phyloP scores from a whole-genome alignment of 1,140 invertebrate species.

The Mactra quadrangularis region DNA sequence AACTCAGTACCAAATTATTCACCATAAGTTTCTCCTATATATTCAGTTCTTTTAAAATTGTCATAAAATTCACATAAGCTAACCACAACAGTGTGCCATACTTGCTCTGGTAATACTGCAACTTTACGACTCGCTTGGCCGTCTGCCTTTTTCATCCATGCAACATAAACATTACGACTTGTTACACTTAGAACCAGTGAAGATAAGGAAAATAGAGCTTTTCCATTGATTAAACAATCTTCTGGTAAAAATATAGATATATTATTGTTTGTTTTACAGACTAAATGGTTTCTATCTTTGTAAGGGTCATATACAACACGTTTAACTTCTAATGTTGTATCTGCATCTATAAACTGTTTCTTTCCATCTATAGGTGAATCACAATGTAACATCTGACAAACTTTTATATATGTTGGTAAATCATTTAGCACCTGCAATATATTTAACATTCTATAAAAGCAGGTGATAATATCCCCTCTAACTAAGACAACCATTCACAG shows the following conservation, averaged over 20 bases:
- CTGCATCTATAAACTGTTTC: background rate
- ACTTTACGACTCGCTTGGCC: background rate
- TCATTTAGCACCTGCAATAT: slow-evolving; percentile 11
- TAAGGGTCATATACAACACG: background rate
- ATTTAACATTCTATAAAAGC: too few species aligned
- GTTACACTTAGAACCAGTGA: background rate
- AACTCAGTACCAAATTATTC: background rate
- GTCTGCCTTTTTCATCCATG: background rate
- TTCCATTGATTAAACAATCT: slow-evolving; percentile 18
- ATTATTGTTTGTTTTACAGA: background rate
- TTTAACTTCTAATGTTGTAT: background rate
- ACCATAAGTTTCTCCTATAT: background rate
- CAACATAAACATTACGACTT: background rate
- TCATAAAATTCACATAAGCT: background rate
- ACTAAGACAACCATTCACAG: too few species aligned
- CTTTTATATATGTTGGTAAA: slow-evolving; percentile 7
- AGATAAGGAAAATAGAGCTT: background rate
- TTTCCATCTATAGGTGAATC: background rate
- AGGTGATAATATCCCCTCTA: too few species aligned
- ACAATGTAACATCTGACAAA: background rate
- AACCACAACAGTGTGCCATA: background rate
- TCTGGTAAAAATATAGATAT: background rate
- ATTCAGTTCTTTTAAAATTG: background rate
- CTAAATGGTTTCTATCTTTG: background rate
- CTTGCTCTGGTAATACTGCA: background rate